Percentiles rank a stretch among this genome's conserved stretches.
Conservation (phyloP, 2,113 vertebrate genomes). For the Gambusia holbrooki region DNA sequence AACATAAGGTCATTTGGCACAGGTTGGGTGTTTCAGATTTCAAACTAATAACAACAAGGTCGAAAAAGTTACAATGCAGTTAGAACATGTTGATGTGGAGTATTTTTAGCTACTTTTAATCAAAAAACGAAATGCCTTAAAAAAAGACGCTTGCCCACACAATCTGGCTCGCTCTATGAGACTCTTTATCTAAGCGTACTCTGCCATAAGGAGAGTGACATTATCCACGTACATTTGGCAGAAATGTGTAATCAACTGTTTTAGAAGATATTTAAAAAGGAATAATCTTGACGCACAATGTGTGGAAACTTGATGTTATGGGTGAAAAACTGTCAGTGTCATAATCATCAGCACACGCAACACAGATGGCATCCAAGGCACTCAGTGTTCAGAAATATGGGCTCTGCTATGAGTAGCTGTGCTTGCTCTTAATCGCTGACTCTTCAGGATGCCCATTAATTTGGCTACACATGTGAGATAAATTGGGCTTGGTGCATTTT, state of each 20-base stretch:
- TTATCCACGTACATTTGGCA: conserved; percentile 23
- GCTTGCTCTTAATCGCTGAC: conserved; percentile 46
- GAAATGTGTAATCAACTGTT: conserved; percentile 29
- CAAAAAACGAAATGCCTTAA: neutral
- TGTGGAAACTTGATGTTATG: conserved; percentile 42
- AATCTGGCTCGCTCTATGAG: neutral
- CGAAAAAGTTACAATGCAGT: neutral
- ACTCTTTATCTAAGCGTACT: conserved; percentile 2
- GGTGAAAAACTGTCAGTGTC: conserved; percentile 44
- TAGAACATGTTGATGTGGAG: neutral
- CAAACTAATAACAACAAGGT: conserved; percentile 31
- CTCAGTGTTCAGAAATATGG: conserved; percentile 46
- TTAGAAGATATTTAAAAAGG: conserved; percentile 45
- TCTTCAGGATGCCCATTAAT: conserved; percentile 64
- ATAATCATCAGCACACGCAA: conserved; percentile 57
- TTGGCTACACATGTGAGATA: conserved; percentile 48
- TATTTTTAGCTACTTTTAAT: neutral
- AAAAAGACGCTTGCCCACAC: neutral
- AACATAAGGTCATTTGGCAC: conserved; percentile 33
- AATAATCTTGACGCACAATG: conserved; percentile 38
- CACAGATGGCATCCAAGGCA: conserved; percentile 52
- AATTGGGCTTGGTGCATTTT: conserved; percentile 29
- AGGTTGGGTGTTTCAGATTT: conserved; percentile 4
- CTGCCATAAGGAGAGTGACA: conserved; percentile 27
- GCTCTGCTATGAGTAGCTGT: conserved; percentile 19